phyloP scores from a whole-genome alignment of 2,888 invertebrate genomes.

The Ceriagrion tenellum region DNA sequence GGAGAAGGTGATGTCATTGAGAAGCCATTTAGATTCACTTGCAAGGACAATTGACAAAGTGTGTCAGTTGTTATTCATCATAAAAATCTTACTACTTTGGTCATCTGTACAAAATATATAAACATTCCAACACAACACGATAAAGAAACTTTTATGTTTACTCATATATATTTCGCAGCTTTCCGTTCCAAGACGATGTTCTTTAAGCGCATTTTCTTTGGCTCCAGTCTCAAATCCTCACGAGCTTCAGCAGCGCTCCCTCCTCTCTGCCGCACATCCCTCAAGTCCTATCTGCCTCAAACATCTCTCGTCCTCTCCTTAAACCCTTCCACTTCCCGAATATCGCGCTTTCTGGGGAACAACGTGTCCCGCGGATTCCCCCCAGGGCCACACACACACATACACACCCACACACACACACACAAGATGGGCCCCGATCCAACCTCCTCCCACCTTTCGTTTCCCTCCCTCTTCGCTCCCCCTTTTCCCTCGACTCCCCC shows the following conservation, averaged over 20 bases:
- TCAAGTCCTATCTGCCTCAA: conserved; percentile 60
- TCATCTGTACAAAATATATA: too few species aligned
- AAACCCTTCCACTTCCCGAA: background rate
- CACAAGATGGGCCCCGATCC: background rate
- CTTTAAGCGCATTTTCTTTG: background rate
- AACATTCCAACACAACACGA: too few species aligned
- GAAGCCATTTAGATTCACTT: too few species aligned
- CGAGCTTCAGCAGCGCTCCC: background rate
- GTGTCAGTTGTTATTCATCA: too few species aligned
- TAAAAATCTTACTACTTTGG: too few species aligned
- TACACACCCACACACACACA: background rate
- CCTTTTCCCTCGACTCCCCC: background rate
- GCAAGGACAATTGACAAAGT: too few species aligned
- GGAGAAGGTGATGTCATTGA: too few species aligned
- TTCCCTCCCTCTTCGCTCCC: background rate
- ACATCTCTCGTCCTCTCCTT: conserved; percentile 40
- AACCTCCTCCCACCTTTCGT: background rate
- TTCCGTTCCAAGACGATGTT: background rate
- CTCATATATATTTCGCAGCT: background rate
- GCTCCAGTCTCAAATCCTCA: conserved; percentile 3
- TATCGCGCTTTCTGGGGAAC: background rate
- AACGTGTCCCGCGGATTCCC: conserved; percentile 31
- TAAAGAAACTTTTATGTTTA: too few species aligned
- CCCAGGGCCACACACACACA: background rate
- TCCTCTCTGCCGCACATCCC: background rate